Evolutionary conservation across 2,888 invertebrate species (phyloP), one percentile per base, ranked within the genome.

Genomic region (Yponomeuta cagnagella): DNA sequence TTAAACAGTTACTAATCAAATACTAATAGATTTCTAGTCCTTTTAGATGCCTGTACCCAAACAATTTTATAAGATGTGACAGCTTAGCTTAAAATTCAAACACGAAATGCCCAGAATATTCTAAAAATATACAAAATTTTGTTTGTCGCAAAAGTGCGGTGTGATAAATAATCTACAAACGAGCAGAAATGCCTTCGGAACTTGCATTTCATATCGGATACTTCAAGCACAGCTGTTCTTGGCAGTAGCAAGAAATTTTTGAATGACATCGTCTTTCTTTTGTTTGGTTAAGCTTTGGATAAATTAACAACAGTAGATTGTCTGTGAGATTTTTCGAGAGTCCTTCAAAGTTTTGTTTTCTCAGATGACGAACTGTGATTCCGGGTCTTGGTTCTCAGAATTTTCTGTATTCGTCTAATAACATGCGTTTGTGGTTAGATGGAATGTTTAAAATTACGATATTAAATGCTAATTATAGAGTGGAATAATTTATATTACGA

Each of bases 141-240:
- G 1, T 23, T 33, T 5, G 33, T 33, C 1, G 4, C 43, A 1
- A 43, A 8, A 8, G 43, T 5, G 43, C 43, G 37, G 37, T 37
- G 8, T 43, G 43, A 43, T 5, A 43, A 43, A 43, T 43, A 43
- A 8, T 43, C 43, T 43, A 8, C 43, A 43, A 43, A 43, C 43
- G 43, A 43, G 9, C 2, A 43, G 43, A 43, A 8, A 0, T 43
- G 43, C 43, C 52, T 58, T 58, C 52, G 6, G 52, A 15, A 58
- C 15, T 58, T 15, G 0, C 52, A 58, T 58, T 58, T 43, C 43
- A 43, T 58, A 15, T 58, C 2, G 52, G 6, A 12, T 15, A 85
- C 78, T 82, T 78, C 76, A 58, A 58, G 76, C 76, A 78, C 77
- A 80, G 68, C 74, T 76, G 74, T 77, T 77, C 75, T 76, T 76